Base-by-base conservation (phyloP, 92 coral and sea anemone species). In the Phenganax marumi region DNA sequence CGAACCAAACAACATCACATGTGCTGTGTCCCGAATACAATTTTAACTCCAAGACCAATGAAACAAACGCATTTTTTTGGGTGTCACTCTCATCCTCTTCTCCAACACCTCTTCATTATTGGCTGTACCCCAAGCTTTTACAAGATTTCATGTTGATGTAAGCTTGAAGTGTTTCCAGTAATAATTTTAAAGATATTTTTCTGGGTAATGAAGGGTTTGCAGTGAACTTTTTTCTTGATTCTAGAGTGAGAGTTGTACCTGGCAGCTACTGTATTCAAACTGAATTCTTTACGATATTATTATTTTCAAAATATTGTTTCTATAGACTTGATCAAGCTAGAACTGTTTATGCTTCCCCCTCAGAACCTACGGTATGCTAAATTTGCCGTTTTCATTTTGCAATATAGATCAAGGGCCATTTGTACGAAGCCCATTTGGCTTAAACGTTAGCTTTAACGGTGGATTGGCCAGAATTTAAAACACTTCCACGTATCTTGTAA, bases 21-120 rank as follows among this genome's bases (percentile, higher is more conserved):
- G 83, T 78, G 22, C 68, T 78, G 12, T 78, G 83, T 78, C 83
- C 83, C 8, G 73, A 19, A n/a, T 49, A 78, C 68, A 61, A 62
- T 33, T 66, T 46, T 48, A 55, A 17, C 25, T 50, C 47, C 0
- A 26, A 74, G n/a, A 56, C 23, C 6, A 78, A 78, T 66, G 33
- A 61, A 48, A 61, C 83, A 11, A 61, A 16, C 46, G 33, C 82
- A 13, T 43, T 56, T 19, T 78, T 78, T 47, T 46, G 54, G 83
- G 73, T 78, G 14, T 78, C 83, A 62, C 58, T 78, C 8, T 78
- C 83, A 17, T 46, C 83, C 18, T 78, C 50, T 16, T 78, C 83
- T 16, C 39, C 53, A 8, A 3, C 53, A 11, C 43, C 19, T 47
- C 60, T 78, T 13, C 0, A 10, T 7, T 78, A 78, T 78, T 14